A percentile compares a stretch with the other conserved stretches of the same genome.
Conservation (phyloP, 2,797 vertebrate species). For the Esox lucius region DNA sequence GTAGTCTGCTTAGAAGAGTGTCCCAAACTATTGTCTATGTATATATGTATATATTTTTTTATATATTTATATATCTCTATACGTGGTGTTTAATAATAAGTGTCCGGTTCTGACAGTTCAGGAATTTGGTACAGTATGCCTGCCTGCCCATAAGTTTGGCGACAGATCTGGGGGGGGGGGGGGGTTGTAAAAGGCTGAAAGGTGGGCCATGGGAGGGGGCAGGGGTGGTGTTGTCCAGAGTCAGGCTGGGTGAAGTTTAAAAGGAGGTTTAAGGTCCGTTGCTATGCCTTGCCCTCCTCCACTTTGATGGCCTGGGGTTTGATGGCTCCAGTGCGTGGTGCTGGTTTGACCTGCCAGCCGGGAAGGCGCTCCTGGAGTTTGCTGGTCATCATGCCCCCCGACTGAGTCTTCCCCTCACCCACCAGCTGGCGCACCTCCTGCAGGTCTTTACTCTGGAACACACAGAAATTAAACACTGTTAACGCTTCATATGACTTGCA, state of each 20-base stretch:
- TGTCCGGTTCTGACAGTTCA: slow-evolving; percentile 67
- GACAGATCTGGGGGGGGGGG: slow-evolving; percentile 34
- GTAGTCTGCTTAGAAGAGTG: slow-evolving; percentile 76
- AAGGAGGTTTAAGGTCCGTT: slow-evolving; percentile 61
- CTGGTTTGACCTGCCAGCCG: slow-evolving; percentile 82
- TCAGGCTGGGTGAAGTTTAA: slow-evolving; percentile 15
- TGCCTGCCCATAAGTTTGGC: slow-evolving; percentile 45
- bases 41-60: slow-evolving; percentile 68
- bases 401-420: slow-evolving; percentile 79
- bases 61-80: slow-evolving; percentile 74
- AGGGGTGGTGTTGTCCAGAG: slow-evolving; percentile 6
- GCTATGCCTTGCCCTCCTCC: slow-evolving; percentile 91
- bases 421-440: slow-evolving; percentile 73
- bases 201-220: too few species aligned
- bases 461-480: background rate
- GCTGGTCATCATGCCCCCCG: slow-evolving; percentile 70
- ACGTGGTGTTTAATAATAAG: slow-evolving; percentile 69
- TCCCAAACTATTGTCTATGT: slow-evolving; percentile 70
- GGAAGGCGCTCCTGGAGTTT: slow-evolving; percentile 84
- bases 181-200: too few species aligned
- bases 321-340: slow-evolving; percentile 86
- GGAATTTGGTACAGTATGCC: slow-evolving; percentile 43
- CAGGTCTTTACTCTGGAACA: slow-evolving; percentile 78
- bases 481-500: background rate
- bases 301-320: slow-evolving; percentile 91